Evolutionary conservation across 2,113 vertebrate species (phyloP).

Genomic region (Felis chaus): DNA sequence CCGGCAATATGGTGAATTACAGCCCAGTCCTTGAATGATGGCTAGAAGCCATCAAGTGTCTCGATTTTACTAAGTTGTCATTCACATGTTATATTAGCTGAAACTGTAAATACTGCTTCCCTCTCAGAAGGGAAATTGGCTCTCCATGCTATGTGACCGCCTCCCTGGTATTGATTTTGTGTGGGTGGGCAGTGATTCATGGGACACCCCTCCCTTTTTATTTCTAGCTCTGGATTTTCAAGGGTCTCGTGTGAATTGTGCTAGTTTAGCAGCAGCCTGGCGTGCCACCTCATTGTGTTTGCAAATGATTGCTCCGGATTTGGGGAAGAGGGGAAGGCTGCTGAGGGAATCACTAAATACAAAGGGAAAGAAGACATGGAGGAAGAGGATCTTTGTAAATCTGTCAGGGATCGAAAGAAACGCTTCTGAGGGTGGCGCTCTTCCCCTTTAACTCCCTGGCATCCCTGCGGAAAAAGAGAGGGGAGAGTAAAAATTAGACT

Average conservation of each 20-base stretch:
- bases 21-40: background rate
- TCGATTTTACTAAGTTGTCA: constrained; percentile 51
- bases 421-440: background rate
- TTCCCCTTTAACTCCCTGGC: background rate
- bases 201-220: rapidly evolving
- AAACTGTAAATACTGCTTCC: background rate
- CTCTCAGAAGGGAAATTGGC: background rate
- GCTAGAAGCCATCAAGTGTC: background rate
- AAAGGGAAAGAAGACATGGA: background rate
- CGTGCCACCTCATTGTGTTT: background rate
- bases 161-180: constrained; percentile 32
- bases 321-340: background rate
- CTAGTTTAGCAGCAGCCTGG: background rate
- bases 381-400: background rate
- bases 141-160: rapidly evolving
- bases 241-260: background rate
- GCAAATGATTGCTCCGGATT: background rate
- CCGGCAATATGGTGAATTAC: background rate
- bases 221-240: background rate
- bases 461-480: background rate
- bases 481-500: background rate
- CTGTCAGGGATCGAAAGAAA: background rate
- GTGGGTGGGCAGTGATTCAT: constrained; percentile 28
- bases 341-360: background rate
- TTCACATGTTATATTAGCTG: constrained; percentile 50